Percentiles rank a stretch among this genome's conserved stretches.
phyloP scores from a whole-genome alignment of 2,888 invertebrate genomes.

The Sarcophaga rosellei region DNA sequence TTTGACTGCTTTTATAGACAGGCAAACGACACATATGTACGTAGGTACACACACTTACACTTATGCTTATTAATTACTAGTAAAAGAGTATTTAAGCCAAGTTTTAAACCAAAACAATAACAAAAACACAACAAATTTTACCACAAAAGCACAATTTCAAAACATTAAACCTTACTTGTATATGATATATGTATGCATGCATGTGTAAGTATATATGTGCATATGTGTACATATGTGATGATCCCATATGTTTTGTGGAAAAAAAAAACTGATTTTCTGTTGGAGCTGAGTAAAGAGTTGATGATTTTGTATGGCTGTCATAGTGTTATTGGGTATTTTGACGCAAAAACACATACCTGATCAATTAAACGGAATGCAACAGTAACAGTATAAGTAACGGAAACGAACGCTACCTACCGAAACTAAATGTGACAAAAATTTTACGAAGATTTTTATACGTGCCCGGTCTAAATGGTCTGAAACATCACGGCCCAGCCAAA shows the following conservation, averaged over 20 bases:
- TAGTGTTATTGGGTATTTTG: conserved; percentile 78
- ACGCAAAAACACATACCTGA: conserved; percentile 75
- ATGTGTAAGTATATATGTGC: not conserved
- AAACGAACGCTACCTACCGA: conserved; percentile 13
- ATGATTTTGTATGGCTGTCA: conserved; percentile 70
- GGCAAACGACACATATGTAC: too few species aligned
- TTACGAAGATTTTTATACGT: not conserved
- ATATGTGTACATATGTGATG: conserved; percentile 8
- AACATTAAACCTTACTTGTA: not conserved
- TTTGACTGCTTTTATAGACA: not conserved
- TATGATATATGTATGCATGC: not conserved
- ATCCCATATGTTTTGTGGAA: conserved; percentile 24
- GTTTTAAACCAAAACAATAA: conserved; percentile 52
- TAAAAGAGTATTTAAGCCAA: conserved; percentile 42
- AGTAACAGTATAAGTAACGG: conserved; percentile 17
- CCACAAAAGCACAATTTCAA: not conserved
- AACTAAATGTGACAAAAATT: conserved; percentile 46
- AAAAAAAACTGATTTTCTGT: conserved; percentile 2
- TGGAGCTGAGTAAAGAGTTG: conserved; percentile 38
- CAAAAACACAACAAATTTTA: conserved; percentile 7
- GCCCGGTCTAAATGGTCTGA: not conserved
- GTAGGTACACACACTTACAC: not conserved
- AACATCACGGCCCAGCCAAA: not conserved
- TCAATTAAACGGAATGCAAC: conserved; percentile 70
- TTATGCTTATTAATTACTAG: conserved; percentile 14